Conservation (phyloP, 2,113 vertebrate species). For the Eleginops maclovinus region DNA sequence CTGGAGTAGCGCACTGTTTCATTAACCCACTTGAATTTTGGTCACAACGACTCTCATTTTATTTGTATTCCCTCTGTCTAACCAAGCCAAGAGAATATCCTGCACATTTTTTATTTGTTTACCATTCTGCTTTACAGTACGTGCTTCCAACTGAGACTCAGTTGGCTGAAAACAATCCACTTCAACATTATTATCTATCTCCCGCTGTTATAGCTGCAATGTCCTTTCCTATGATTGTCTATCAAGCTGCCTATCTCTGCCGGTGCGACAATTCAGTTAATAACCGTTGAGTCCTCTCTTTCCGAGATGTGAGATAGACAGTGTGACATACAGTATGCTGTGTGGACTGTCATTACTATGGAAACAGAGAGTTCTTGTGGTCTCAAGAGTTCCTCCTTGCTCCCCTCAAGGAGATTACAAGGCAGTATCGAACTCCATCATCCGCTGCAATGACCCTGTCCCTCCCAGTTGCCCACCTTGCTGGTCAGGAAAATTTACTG, state of each 20-base stretch:
- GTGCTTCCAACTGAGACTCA: constrained; percentile 56
- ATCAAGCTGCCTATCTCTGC: constrained; percentile 72
- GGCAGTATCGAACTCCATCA: constrained; percentile 50
- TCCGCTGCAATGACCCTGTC: constrained; percentile 50
- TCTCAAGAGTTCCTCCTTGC: constrained; percentile 54
- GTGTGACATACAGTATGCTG: constrained; percentile 58
- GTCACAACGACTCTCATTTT: constrained; percentile 34
- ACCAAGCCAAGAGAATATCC: constrained; percentile 55
- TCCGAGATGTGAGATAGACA: constrained; percentile 64
- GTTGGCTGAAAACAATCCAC: constrained; percentile 74
- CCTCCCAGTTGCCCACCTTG: constrained; percentile 54
- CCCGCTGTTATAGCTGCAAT: constrained; percentile 72
- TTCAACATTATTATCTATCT: constrained; percentile 75
- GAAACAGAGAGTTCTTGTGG: constrained; percentile 64
- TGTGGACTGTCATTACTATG: constrained; percentile 72
- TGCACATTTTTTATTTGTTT: constrained; percentile 60
- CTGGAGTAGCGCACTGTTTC: constrained; percentile 41
- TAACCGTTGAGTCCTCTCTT: constrained; percentile 67
- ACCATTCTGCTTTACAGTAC: constrained; percentile 53
- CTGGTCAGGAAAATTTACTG: constrained; percentile 63
- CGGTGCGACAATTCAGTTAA: constrained; percentile 68
- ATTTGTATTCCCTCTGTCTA: constrained; percentile 19
- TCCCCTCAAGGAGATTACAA: constrained; percentile 61
- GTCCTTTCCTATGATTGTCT: constrained; percentile 73
- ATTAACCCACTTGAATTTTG: constrained; percentile 56